Conservation (phyloP, 2,888 invertebrate genomes). For the Crioceris asparagi region DNA sequence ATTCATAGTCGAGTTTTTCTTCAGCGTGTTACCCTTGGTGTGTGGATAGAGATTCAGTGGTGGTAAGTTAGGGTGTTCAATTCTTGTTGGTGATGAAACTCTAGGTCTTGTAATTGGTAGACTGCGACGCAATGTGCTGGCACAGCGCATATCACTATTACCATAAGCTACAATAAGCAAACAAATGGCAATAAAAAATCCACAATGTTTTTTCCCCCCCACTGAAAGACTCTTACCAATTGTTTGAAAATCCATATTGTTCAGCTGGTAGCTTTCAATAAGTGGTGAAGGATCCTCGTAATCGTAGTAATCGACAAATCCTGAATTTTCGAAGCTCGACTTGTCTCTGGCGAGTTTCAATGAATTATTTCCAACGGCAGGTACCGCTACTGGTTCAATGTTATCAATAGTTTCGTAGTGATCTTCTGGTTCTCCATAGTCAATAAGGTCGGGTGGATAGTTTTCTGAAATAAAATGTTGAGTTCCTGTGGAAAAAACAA, state of each 20-base stretch:
- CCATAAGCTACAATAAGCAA: too few relatives aligned
- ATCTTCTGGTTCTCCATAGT: conserved; percentile 45
- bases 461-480: conserved; percentile 63
- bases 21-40: conserved; percentile 23
- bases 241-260: too few relatives aligned
- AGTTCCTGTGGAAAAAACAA: too few relatives aligned
- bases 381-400: conserved; percentile 9
- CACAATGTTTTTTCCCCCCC: too few relatives aligned
- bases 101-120: conserved; percentile 44
- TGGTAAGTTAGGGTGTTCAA: conserved; percentile 72
- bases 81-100: conserved; percentile 70
- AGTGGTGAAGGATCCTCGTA: conserved; percentile 69
- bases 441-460: conserved; percentile 45
- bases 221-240: too few relatives aligned
- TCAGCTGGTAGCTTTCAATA: conserved; percentile 60
- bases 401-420: conserved; percentile 61
- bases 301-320: conserved; percentile 48
- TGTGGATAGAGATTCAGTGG: conserved; percentile 59
- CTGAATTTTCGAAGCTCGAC: conserved; percentile 56
- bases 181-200: too few relatives aligned
- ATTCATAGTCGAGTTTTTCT: conserved; percentile 24
- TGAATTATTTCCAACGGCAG: too few relatives aligned
- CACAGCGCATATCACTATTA: conserved; percentile 37
- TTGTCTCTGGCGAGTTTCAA: conserved; percentile 19
- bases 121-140: conserved; percentile 39